Evolutionary conservation across 2,797 vertebrate species (phyloP).

Genomic region (Euphonia xanthogaster): DNA sequence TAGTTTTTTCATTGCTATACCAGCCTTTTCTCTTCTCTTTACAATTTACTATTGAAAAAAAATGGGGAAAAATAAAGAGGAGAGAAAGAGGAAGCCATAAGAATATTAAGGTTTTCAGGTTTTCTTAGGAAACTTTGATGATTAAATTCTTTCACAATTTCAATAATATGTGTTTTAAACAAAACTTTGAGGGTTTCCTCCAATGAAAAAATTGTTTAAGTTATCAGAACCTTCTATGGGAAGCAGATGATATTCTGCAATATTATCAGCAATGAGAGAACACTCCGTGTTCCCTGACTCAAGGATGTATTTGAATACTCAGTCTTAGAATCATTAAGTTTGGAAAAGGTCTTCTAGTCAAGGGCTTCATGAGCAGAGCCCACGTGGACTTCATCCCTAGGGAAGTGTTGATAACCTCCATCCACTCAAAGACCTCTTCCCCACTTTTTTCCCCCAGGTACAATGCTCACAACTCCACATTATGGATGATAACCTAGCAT

Average conservation of each 20-base stretch:
- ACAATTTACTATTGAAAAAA: not conserved
- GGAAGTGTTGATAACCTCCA: not conserved
- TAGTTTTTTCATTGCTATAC: not conserved
- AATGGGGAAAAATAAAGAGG: not conserved
- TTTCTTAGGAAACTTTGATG: not conserved
- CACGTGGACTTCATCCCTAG: accelerated
- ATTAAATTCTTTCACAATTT: not conserved
- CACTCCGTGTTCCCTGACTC: not conserved
- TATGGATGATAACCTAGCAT: not conserved
- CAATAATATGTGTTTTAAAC: not conserved
- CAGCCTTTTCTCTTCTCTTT: not conserved
- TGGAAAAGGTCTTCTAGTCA: not conserved
- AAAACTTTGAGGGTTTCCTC: not conserved
- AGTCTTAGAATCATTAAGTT: not conserved
- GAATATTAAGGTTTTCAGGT: not conserved
- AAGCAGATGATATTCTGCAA: not conserved
- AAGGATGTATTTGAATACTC: not conserved
- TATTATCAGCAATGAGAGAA: not conserved
- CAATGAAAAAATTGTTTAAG: not conserved
- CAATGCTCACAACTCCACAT: not conserved
- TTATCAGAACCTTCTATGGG: not conserved
- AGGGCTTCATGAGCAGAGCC: not conserved
- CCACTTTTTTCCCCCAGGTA: not conserved
- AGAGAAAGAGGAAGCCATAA: not conserved
- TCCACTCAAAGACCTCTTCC: not conserved